Percentiles rank a stretch among this genome's conserved stretches.
These are phyloP conservation scores for Thera britannica DNA, from an alignment of 2,888 invertebrate genomes.

Conservation along the genomic window DNA sequence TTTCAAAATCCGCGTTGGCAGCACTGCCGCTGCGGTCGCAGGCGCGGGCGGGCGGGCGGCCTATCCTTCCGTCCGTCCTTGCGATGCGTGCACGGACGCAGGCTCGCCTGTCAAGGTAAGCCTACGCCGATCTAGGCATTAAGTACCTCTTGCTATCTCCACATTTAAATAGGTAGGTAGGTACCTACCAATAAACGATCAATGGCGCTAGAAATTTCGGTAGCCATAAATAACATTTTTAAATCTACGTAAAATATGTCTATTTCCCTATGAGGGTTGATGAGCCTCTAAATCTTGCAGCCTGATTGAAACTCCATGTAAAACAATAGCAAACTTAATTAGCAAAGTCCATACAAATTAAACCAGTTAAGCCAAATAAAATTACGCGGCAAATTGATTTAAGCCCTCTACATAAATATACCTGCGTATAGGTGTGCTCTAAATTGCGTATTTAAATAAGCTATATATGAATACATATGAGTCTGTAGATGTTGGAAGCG, in stretches of 20 bases:
- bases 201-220: no score
- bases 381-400: conserved; percentile 72
- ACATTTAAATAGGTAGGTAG: no score
- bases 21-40: no score
- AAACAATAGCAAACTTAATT: conserved; percentile 40
- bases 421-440: conserved; percentile 55
- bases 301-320: conserved; percentile 21
- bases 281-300: background rate
- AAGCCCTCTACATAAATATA: conserved; percentile 55
- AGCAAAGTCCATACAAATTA: conserved; percentile 55
- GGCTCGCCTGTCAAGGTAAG: no score
- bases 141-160: no score
- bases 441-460: conserved; percentile 82
- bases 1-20: no score
- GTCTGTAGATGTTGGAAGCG: conserved; percentile 79
- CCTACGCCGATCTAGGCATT: no score
- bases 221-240: background rate
- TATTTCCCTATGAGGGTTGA: background rate
- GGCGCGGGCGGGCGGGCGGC: no score
- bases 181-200: no score
- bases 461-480: conserved; percentile 72
- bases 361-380: conserved; percentile 64
- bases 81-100: no score
- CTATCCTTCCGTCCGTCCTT: no score
- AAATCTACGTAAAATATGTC: background rate